A percentile compares a stretch with the other conserved stretches of the same genome.
Evolutionary conservation across 1,140 invertebrate genomes (phyloP).

Genomic region (Conus betulinus): DNA sequence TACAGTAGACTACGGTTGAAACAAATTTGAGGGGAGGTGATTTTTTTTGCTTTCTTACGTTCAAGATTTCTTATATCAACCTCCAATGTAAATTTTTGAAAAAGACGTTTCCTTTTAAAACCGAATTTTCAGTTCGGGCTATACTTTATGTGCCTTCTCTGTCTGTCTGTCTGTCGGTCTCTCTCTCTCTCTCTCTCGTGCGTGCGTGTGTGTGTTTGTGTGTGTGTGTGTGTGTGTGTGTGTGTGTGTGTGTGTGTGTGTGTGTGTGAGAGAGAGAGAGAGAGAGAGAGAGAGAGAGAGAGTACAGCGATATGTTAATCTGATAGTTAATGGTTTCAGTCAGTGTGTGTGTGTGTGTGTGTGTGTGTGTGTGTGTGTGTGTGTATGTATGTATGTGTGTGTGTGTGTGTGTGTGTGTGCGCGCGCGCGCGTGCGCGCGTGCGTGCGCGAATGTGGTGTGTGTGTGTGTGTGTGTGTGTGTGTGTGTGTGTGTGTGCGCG

Average conservation of each 20-base stretch:
- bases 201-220: too few species aligned
- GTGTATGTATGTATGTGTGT: conserved; percentile 3
- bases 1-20: too few species aligned
- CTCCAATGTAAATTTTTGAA: not conserved
- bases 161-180: not conserved
- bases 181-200: too few species aligned
- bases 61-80: not conserved
- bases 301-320: too few species aligned
- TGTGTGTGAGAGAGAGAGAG: too few species aligned
- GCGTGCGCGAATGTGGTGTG: not conserved
- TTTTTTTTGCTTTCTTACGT: not conserved
- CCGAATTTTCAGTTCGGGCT: not conserved
- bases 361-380: conserved; percentile 11
- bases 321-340: too few species aligned
- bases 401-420: too few species aligned
- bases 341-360: conserved; percentile 1
- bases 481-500: conserved; percentile 1
- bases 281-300: not conserved
- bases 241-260: too few species aligned
- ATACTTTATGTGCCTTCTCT: not conserved
- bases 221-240: too few species aligned
- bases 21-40: too few species aligned
- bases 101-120: not conserved
- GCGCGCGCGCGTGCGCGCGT: too few species aligned
- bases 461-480: conserved; percentile 19